Evolutionary conservation across 2,797 vertebrate species (phyloP).

Genomic region (Valencia hispanica): DNA sequence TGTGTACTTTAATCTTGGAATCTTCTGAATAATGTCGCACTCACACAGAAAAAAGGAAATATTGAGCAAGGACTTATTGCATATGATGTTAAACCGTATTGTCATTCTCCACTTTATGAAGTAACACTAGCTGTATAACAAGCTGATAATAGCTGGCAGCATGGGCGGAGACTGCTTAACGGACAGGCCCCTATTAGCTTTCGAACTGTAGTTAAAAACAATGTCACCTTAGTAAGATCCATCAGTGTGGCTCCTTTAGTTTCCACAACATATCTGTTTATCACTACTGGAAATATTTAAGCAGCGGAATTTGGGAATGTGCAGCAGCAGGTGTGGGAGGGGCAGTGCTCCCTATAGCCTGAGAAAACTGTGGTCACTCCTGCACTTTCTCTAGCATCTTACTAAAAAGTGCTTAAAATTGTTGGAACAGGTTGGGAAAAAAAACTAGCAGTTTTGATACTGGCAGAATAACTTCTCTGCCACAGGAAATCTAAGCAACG

Average conservation of each 20-base stretch:
- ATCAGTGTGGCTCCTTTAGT: neutral
- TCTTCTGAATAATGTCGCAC: neutral
- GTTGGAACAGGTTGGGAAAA: too few relatives aligned
- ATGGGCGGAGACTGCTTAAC: neutral
- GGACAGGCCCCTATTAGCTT: neutral
- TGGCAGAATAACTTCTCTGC: neutral
- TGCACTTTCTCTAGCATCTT: neutral
- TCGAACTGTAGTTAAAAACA: neutral
- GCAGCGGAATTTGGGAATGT: neutral
- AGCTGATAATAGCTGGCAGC: neutral
- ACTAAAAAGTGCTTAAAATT: neutral
- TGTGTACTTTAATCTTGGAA: neutral
- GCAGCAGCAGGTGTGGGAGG: neutral
- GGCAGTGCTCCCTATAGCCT: neutral
- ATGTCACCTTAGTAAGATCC: neutral
- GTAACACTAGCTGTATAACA: neutral
- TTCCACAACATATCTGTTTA: neutral
- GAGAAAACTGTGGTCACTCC: neutral
- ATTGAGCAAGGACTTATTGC: neutral
- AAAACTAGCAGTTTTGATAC: too few relatives aligned
- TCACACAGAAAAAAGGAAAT: neutral
- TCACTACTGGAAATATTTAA: neutral
- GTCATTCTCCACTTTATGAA: neutral
- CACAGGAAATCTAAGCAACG: neutral
- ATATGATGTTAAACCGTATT: neutral